These are phyloP conservation scores for Clinocottus analis DNA, from an alignment of 2,113 vertebrate species.

Conservation along the genomic window DNA sequence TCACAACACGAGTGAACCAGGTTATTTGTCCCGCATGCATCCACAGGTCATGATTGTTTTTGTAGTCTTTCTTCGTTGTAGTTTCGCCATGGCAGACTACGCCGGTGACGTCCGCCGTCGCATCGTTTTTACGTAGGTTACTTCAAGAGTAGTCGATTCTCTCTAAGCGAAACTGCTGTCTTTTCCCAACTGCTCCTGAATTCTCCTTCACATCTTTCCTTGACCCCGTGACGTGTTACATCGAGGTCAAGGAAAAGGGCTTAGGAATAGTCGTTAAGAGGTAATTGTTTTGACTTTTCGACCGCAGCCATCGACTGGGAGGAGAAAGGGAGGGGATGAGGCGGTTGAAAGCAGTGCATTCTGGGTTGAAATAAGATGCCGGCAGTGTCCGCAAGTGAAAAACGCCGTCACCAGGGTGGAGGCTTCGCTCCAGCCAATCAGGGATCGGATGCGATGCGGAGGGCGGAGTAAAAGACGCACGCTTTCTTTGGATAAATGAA, in stretches of 20 bases:
- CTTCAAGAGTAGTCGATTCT: neutral
- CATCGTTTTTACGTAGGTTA: neutral
- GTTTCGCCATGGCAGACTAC: neutral
- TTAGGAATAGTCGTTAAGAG: neutral
- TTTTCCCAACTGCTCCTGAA: neutral
- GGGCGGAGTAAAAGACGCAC: conserved; percentile 76
- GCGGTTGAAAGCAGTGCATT: conserved; percentile 85
- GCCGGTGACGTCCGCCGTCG: neutral
- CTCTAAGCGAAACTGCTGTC: neutral
- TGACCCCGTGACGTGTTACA: neutral
- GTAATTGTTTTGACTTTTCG: neutral
- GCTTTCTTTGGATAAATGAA: conserved; percentile 73
- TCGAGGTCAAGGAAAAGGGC: neutral
- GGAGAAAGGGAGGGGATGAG: too few relatives aligned
- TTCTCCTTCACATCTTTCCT: neutral
- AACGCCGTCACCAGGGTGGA: conserved; percentile 79
- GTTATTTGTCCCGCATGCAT: too few relatives aligned
- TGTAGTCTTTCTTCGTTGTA: neutral
- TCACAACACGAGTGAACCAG: too few relatives aligned
- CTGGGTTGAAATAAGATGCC: conserved; percentile 95
- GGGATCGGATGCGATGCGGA: conserved; percentile 66
- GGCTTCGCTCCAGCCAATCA: conserved; percentile 83
- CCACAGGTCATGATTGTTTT: neutral
- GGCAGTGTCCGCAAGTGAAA: conserved; percentile 85
- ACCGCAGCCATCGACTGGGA: neutral